These are phyloP conservation scores for Oryzias javanicus DNA, from an alignment of 2,113 vertebrate genomes.

Conservation along the genomic window DNA sequence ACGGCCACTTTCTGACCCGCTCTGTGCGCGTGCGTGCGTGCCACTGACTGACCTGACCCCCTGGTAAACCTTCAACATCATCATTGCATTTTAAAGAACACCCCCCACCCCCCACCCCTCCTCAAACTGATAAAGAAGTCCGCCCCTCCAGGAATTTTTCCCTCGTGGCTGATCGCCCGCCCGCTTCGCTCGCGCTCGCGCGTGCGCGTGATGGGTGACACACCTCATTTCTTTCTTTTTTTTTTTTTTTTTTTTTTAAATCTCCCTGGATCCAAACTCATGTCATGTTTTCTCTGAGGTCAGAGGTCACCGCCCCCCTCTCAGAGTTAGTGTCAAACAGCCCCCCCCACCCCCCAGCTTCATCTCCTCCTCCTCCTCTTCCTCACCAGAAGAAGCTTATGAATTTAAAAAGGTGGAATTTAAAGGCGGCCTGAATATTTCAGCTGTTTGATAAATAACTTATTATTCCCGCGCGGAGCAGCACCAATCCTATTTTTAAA, in stretches of 20 bases:
- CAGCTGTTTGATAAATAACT: conserved; percentile 67
- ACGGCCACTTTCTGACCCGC: conserved; percentile 27
- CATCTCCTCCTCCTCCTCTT: conserved; percentile 52
- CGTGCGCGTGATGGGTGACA: conserved; percentile 18
- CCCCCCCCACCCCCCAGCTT: conserved; percentile 31
- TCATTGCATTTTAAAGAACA: conserved; percentile 32
- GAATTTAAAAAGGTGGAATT: conserved; percentile 52
- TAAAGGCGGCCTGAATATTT: conserved; percentile 64
- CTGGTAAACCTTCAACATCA: conserved; percentile 22
- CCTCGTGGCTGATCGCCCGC: conserved; percentile 47
- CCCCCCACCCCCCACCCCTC: neutral
- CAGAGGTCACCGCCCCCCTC: conserved; percentile 38
- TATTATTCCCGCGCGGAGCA: conserved; percentile 54
- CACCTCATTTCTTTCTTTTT: conserved; percentile 40
- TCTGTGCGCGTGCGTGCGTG: conserved; percentile 40
- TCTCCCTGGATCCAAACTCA: conserved; percentile 16
- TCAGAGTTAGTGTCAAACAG: conserved; percentile 26
- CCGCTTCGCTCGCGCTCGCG: conserved; percentile 1
- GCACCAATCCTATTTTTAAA: conserved; percentile 57
- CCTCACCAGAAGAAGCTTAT: conserved; percentile 45
- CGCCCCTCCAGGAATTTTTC: conserved; percentile 41
- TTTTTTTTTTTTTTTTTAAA: no score
- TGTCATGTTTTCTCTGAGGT: conserved; percentile 25
- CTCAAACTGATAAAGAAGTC: neutral
- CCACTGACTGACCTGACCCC: conserved; percentile 46